Conservation (phyloP, 1,140 invertebrate species). For the Drosophila pectinifera region DNA sequence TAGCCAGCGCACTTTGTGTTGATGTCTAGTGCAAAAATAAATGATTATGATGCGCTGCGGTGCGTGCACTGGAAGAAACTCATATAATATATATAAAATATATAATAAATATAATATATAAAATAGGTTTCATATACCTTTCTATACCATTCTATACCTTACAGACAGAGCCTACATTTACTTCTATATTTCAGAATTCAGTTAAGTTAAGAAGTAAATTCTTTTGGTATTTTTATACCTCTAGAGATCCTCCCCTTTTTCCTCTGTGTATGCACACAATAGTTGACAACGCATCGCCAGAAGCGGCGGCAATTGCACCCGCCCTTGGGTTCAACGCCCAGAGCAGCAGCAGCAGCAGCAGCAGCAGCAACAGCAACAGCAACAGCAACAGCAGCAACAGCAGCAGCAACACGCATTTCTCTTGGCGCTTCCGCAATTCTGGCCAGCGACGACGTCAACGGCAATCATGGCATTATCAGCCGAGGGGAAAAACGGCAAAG, state of each 20-base stretch:
- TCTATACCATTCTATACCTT: too few species aligned
- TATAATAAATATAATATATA: too few species aligned
- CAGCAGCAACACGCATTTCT: conserved; percentile 61
- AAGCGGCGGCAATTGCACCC: conserved; percentile 59
- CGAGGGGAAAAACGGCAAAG: conserved; percentile 15
- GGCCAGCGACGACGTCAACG: conserved; percentile 37
- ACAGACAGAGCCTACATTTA: too few species aligned
- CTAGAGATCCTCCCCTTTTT: not conserved
- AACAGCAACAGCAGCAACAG: conserved; percentile 18
- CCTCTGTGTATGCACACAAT: conserved; percentile 23
- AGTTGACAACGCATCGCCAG: conserved; percentile 70
- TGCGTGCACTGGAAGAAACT: not conserved
- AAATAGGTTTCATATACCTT: too few species aligned
- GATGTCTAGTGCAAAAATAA: conserved; percentile 74
- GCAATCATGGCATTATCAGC: conserved; percentile 52
- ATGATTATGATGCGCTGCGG: conserved; percentile 74
- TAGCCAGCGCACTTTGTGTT: conserved; percentile 60
- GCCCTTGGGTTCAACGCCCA: conserved; percentile 63
- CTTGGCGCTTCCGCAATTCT: conserved; percentile 74
- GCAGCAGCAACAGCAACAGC: conserved; percentile 7
- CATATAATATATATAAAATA: too few species aligned
- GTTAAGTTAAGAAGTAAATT: too few species aligned
- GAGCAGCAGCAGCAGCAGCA: conserved; percentile 30
- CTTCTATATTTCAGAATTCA: too few species aligned
- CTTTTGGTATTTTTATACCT: too few species aligned